Percentiles rank a stretch among this genome's conserved stretches.
Evolutionary conservation across 2,797 vertebrate genomes (phyloP).

Genomic region (Jordanella pulchra): DNA sequence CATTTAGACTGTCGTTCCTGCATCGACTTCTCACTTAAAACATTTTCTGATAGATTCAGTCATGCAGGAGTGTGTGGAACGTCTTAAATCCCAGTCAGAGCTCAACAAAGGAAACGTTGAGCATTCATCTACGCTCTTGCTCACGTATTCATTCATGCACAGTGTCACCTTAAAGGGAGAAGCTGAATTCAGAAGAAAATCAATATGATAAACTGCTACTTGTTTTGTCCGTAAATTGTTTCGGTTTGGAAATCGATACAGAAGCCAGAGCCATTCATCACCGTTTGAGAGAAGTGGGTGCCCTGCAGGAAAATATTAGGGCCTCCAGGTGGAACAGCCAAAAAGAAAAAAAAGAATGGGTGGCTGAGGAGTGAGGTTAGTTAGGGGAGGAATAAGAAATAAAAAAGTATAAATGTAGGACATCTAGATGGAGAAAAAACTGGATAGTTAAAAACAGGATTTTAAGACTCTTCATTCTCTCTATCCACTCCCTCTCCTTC

Average conservation of each 20-base stretch:
- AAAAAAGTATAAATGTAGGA: constrained; percentile 57
- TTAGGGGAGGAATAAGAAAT: constrained; percentile 51
- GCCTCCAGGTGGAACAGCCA: constrained; percentile 62
- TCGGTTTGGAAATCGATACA: constrained; percentile 86
- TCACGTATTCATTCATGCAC: constrained; percentile 71
- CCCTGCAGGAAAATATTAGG: constrained; percentile 75
- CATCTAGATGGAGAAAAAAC: constrained; percentile 45
- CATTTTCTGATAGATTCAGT: constrained; percentile 52
- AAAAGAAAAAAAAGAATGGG: constrained; percentile 44
- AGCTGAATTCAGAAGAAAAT: constrained; percentile 81
- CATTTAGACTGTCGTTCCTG: constrained; percentile 32
- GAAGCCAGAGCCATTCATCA: constrained; percentile 81
- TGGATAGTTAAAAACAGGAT: constrained; percentile 46
- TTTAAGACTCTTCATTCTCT: constrained; percentile 43
- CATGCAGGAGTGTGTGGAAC: constrained; percentile 34
- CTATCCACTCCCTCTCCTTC: constrained; percentile 34
- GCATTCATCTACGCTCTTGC: constrained; percentile 57
- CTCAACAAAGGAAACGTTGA: constrained; percentile 58
- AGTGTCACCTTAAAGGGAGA: constrained; percentile 80
- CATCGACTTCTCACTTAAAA: constrained; percentile 56
- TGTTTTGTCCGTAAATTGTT: constrained; percentile 88
- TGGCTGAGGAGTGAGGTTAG: constrained; percentile 48
- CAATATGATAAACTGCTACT: constrained; percentile 87
- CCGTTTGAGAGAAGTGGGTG: constrained; percentile 71
- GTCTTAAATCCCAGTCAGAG: constrained; percentile 59